Percentiles rank a stretch among this genome's conserved stretches.
phyloP scores from a whole-genome alignment of 2,113 vertebrate species.

The Nothocercus julius region DNA sequence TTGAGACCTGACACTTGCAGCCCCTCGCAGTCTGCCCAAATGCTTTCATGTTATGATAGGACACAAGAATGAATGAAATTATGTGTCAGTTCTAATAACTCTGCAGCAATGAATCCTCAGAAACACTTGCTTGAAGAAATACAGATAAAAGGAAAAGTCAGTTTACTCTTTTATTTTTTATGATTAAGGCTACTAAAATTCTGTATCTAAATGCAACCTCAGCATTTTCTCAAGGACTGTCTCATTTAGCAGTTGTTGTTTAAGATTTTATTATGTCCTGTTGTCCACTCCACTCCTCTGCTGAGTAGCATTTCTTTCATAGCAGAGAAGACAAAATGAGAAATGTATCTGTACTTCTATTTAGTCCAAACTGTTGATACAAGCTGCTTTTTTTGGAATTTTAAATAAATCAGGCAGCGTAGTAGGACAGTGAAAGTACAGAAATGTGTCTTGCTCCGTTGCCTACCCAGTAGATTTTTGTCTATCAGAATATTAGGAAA shows the following conservation, averaged over 20 bases:
- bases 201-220: not conserved
- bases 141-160: not conserved
- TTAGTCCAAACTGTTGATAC: not conserved
- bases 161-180: not conserved
- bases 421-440: not conserved
- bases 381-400: not conserved
- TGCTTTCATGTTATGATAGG: not conserved
- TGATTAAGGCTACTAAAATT: not conserved
- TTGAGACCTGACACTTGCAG: not conserved
- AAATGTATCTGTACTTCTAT: not conserved
- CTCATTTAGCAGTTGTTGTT: not conserved
- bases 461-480: not conserved
- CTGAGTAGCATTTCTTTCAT: not conserved
- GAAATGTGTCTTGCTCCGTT: not conserved
- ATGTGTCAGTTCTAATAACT: slow-evolving; percentile 1
- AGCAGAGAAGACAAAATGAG: not conserved
- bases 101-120: not conserved
- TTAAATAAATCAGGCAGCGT: not conserved
- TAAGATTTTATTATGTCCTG: not conserved
- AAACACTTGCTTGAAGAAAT: not conserved
- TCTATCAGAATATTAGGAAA: not conserved
- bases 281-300: not conserved
- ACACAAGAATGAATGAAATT: not conserved
- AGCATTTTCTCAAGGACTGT: not conserved
- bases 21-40: not conserved